These are phyloP conservation scores for Copidosoma aretas DNA, from an alignment of 2,888 invertebrate species.

Conservation along the genomic window DNA sequence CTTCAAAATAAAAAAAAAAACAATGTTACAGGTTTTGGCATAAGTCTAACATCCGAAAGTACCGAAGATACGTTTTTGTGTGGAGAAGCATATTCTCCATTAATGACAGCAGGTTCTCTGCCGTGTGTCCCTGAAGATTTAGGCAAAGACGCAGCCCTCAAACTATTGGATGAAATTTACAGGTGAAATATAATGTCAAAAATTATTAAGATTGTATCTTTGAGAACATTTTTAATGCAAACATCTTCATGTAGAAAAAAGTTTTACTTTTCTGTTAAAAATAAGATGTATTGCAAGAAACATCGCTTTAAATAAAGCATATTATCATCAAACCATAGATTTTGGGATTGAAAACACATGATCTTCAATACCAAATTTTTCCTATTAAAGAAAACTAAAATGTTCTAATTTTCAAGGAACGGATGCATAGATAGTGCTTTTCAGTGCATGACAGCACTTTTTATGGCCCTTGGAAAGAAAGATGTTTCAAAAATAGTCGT, in stretches of 20 bases:
- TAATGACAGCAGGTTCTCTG: slow-evolving; percentile 59
- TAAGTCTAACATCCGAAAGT: slow-evolving; percentile 90
- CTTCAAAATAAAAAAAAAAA: neutral
- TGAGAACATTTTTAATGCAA: too few relatives aligned
- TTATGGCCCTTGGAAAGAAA: slow-evolving; percentile 93
- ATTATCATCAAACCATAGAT: neutral
- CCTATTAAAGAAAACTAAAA: too few relatives aligned
- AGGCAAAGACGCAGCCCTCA: slow-evolving; percentile 80
- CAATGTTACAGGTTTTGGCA: slow-evolving; percentile 75
- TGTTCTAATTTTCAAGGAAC: slow-evolving; percentile 65
- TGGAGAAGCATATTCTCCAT: slow-evolving; percentile 60
- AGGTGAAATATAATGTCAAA: slow-evolving; percentile 50
- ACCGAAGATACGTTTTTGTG: slow-evolving; percentile 77
- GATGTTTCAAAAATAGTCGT: slow-evolving; percentile 84
- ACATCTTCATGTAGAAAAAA: too few relatives aligned
- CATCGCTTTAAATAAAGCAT: too few relatives aligned
- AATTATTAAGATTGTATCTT: neutral
- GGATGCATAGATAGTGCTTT: slow-evolving; percentile 89
- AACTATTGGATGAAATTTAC: slow-evolving; percentile 88
- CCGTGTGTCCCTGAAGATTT: slow-evolving; percentile 89
- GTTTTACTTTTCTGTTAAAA: too few relatives aligned
- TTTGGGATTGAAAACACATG: neutral
- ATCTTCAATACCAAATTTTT: neutral
- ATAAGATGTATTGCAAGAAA: too few relatives aligned
- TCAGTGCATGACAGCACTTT: slow-evolving; percentile 86